A percentile compares a stretch with the other conserved stretches of the same genome.
Evolutionary conservation across 2,113 vertebrate genomes (phyloP).

Genomic region (Gorsachius goisagi): DNA sequence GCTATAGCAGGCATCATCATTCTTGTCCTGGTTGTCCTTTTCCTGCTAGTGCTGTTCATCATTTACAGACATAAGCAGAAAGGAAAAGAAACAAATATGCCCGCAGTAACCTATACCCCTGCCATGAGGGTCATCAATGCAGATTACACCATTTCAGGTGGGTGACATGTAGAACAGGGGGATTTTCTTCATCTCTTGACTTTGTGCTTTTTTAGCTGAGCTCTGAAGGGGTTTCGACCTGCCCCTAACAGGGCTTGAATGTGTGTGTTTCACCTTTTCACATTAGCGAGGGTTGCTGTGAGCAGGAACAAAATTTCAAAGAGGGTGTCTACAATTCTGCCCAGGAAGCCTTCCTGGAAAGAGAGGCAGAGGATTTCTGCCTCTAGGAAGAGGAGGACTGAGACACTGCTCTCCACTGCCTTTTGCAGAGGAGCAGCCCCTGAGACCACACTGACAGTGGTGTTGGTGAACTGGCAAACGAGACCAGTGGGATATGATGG

Average conservation of each 20-base stretch:
- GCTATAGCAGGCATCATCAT: slow-evolving; percentile 90
- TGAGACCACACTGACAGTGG: not conserved
- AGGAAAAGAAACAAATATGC: slow-evolving; percentile 89
- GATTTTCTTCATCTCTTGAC: not conserved
- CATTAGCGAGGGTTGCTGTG: not conserved
- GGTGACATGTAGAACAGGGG: not conserved
- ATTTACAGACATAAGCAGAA: slow-evolving; percentile 94
- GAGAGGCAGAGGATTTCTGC: not conserved
- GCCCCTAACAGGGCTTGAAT: not conserved
- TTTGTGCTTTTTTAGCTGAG: not conserved
- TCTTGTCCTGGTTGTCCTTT: slow-evolving; percentile 89
- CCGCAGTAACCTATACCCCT: slow-evolving; percentile 90
- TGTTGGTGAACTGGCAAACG: not conserved
- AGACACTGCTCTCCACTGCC: not conserved
- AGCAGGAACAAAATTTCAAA: not conserved
- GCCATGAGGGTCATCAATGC: slow-evolving; percentile 84
- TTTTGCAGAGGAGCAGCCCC: not conserved
- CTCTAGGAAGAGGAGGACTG: not conserved
- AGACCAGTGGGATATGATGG: not conserved
- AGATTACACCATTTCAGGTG: slow-evolving; percentile 86
- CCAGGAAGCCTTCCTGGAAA: not conserved
- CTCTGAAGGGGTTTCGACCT: not conserved
- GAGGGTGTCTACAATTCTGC: not conserved
- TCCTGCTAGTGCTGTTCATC: slow-evolving; percentile 89
- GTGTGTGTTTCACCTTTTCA: not conserved